Evolutionary conservation across 2,888 invertebrate species (phyloP), one percentile per base, ranked within the genome.

Genomic region (Drosophila suboccidentalis): DNA sequence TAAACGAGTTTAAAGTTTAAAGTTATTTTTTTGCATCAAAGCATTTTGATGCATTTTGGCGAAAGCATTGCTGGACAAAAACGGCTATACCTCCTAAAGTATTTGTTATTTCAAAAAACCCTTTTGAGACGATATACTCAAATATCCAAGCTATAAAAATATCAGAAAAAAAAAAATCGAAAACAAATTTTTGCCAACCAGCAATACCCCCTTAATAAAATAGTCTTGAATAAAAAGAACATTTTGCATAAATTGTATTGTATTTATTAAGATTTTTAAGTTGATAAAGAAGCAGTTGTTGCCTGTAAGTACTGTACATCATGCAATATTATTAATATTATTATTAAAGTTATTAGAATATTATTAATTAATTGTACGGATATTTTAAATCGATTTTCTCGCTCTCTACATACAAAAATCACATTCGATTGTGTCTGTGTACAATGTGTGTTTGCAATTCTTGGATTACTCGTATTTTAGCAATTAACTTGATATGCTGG

Each of bases 371-470:
- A 36, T 3, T 47, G 46, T 64, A 63, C 47, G 39, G 39, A 64
- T 70, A 57, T 57, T 50, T 58, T 58, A 58, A 47, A 29, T 58
- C 58, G 58, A 50, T 47, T 50, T 61, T 29, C 54, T 65, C 64
- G 46, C 61, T 84, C 69, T 84, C 64, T 78, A 67, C 82, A 78
- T 81, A 72, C 75, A 75, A 82, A 84, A 78, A 61, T 54, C 61
- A 61, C 82, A 87, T 75, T 72, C 73, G 79, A 87, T 82, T 79
- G 36, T 72, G 44, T 82, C 17, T 41, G 43, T 75, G 39, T 65
- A 54, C 38, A 32, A 39, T 54, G 44, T 63, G 46, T 53, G 51
- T 49, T 39, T 53, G 55, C 26, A 57, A 44, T 34, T 29, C 26
- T 64, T 47, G 19, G 19, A 34, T 19, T 19, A 53, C 32, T 43